These are phyloP conservation scores for Acanthosepion pharaonis DNA, from an alignment of 2,888 invertebrate genomes.

Conservation along the genomic window DNA sequence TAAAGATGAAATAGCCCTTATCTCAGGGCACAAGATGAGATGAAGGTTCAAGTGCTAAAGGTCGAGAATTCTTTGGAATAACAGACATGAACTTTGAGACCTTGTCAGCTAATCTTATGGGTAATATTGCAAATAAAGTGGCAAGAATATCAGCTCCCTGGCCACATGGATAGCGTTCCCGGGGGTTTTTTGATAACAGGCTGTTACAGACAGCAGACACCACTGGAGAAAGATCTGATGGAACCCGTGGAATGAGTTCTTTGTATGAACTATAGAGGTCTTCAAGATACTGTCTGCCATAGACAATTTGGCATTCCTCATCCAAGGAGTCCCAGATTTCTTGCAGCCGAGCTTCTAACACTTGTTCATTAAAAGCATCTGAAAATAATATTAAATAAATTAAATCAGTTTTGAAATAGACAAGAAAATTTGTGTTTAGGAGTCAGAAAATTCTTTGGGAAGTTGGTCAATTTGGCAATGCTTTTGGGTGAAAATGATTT, in stretches of 20 bases:
- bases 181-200: slow-evolving; percentile 69
- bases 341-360: slow-evolving; percentile 58
- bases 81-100: slow-evolving; percentile 60
- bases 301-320: slow-evolving; percentile 60
- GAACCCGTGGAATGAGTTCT: slow-evolving; percentile 55
- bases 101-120: slow-evolving; percentile 70
- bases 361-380: slow-evolving; percentile 64
- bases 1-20: neutral
- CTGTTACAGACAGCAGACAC: slow-evolving; percentile 69
- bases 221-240: slow-evolving; percentile 70
- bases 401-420: neutral
- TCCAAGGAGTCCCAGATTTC: slow-evolving; percentile 69
- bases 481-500: too few relatives aligned
- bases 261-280: slow-evolving; percentile 63
- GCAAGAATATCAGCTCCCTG: slow-evolving; percentile 67
- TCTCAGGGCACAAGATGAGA: slow-evolving; percentile 40
- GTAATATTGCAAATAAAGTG: slow-evolving; percentile 65
- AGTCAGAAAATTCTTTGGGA: too few relatives aligned
- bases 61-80: slow-evolving; percentile 59
- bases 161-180: slow-evolving; percentile 68
- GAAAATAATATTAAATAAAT: slow-evolving; percentile 48
- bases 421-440: too few relatives aligned
- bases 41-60: slow-evolving; percentile 52
- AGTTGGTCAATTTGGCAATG: too few relatives aligned
- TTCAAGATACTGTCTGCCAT: slow-evolving; percentile 68